Base-by-base conservation (phyloP, 2,888 invertebrate genomes). In the Drymonia ruficornis region DNA sequence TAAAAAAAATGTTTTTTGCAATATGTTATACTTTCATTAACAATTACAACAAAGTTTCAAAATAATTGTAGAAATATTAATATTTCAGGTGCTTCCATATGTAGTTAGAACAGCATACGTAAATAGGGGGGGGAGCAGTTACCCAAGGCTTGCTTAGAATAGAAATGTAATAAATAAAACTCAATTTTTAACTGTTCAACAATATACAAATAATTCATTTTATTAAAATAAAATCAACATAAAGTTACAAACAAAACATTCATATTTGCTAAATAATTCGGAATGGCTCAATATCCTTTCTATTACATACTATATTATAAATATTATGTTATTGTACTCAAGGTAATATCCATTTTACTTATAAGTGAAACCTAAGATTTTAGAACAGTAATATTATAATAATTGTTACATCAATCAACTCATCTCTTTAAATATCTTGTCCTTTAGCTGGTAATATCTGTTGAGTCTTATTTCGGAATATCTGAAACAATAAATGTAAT, bases 391-490 rank as follows among this genome's bases (percentile, higher is more conserved):
- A 49, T 43, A 44, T 28, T 44, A 16, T 23, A 42, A 18, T 43
- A 50, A 38, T 28, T n/a, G 16, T 16, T 15, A 34, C 2, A 36
- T 34, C 19, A 29, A 51, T 68, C 53, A 71, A 64, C 82, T 83
- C 11, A 83, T 64, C 69, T 82, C 73, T 67, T 80, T 81, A 74
- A 87, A 86, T 65, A 94, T 93, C 67, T 89, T 80, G 38, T 94
- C 93, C 86, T 95, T 96, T 67, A 93, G 93, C 53, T 94, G 93
- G 78, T 94, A 95, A 89, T 97, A 97, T 83, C 96, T 96, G 62
- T 94, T 93, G 59, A 97, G 93, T 65, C 97, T 94, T 67, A 95
- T 90, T 76, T 94, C 94, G 50, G 96, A 96, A 84, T 92, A 92
- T 60, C 91, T 92, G 84, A 53, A 95, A 97, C 95, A 95, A 40